Percentiles rank a stretch among this genome's conserved stretches.
Conservation (phyloP, 2,113 vertebrate species). For the Laticauda colubrina region DNA sequence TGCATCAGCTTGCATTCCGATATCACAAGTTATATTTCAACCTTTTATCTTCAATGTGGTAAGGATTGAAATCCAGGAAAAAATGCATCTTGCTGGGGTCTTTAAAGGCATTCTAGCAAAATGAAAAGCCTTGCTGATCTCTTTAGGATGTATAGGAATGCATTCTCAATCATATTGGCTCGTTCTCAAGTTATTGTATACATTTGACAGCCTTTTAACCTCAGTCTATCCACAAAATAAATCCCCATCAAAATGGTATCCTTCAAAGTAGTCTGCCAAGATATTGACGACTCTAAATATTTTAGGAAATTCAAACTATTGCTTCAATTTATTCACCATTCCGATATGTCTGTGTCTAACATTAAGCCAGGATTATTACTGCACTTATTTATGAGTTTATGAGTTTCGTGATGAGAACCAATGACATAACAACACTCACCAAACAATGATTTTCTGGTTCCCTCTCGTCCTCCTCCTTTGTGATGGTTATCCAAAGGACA, state of each 20-base stretch:
- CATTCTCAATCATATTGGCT: neutral
- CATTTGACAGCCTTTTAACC: neutral
- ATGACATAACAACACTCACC: neutral
- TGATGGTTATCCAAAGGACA: neutral
- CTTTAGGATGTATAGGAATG: neutral
- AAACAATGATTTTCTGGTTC: neutral
- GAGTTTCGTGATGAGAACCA: neutral
- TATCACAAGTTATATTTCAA: neutral
- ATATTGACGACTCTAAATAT: neutral
- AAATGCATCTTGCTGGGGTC: slow-evolving; percentile 10
- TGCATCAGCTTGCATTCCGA: neutral
- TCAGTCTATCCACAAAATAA: neutral
- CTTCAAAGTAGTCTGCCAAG: neutral
- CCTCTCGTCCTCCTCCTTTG: neutral
- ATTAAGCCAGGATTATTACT: neutral
- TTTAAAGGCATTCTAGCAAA: neutral
- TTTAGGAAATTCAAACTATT: neutral
- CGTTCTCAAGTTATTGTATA: neutral
- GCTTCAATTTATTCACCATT: neutral
- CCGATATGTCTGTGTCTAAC: neutral
- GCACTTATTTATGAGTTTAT: neutral
- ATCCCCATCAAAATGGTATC: neutral
- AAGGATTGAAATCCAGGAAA: slow-evolving; percentile 7
- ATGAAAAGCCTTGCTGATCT: slow-evolving; percentile 12
- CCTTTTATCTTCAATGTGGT: neutral